Evolutionary conservation across 64 coral and sea anemone species (phyloP).

Genomic region (Actinia equina): DNA sequence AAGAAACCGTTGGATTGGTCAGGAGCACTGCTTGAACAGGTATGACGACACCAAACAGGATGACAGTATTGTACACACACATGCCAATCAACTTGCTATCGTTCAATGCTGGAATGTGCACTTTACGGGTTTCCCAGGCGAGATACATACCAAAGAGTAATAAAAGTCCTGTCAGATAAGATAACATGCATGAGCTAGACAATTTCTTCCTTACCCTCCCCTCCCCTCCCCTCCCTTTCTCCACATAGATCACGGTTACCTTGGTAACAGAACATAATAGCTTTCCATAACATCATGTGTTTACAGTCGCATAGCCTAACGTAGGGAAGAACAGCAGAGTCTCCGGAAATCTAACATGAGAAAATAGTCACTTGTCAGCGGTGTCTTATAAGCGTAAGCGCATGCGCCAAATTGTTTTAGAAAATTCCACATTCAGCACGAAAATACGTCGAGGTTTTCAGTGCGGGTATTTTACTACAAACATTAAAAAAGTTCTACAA

Average conservation of each 20-base stretch:
- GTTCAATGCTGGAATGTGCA: constrained; percentile 78
- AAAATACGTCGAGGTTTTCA: too few relatives aligned
- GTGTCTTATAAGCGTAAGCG: background rate
- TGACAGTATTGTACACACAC: constrained; percentile 85
- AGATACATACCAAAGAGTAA: constrained; percentile 74
- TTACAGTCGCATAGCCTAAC: constrained; percentile 30
- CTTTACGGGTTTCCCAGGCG: constrained; percentile 91
- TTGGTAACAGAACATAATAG: constrained; percentile 32
- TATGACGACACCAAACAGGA: constrained; percentile 54
- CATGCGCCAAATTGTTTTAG: background rate
- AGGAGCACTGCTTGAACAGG: constrained; percentile 40
- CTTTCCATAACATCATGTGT: constrained; percentile 35
- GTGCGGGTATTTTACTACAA: too few relatives aligned
- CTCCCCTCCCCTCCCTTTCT: background rate
- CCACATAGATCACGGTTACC: constrained; percentile 10
- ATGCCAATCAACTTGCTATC: constrained; percentile 89
- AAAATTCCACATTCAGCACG: too few relatives aligned
- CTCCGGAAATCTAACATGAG: constrained; percentile 12
- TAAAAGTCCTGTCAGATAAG: constrained; percentile 33
- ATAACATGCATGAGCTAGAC: background rate
- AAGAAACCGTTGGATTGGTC: constrained; percentile 34
- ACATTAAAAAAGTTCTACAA: too few relatives aligned
- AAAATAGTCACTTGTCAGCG: background rate
- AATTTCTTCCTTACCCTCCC: background rate
- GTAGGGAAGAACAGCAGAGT: constrained; percentile 24